These are phyloP conservation scores for Erithacus rubecula DNA, from an alignment of 2,797 vertebrate genomes.

Conservation along the genomic window DNA sequence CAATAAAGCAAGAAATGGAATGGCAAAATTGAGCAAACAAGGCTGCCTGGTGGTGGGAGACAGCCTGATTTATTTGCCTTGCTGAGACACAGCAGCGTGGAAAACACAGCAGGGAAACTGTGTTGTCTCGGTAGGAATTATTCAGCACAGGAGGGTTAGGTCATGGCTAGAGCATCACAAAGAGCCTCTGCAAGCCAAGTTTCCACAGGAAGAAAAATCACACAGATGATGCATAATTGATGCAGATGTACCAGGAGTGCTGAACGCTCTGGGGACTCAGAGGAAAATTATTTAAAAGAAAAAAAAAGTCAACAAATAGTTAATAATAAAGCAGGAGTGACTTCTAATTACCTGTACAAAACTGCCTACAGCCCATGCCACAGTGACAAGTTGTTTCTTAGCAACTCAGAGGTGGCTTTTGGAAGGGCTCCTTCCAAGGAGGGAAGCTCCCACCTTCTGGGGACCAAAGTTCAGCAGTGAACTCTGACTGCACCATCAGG, in stretches of 20 bases:
- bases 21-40: constrained; percentile 45
- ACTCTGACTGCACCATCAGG: not conserved
- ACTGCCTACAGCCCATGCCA: not conserved
- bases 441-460: not conserved
- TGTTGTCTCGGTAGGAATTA: constrained; percentile 50
- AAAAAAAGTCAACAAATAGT: not conserved
- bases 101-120: constrained; percentile 20
- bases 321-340: constrained; percentile 32
- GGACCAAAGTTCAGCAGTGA: not conserved
- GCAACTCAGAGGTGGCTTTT: constrained; percentile 15
- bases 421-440: not conserved
- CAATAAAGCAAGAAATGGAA: constrained; percentile 53
- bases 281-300: not conserved
- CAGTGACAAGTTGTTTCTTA: constrained; percentile 46
- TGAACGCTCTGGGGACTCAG: accelerated
- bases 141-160: constrained; percentile 38
- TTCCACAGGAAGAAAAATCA: constrained; percentile 29
- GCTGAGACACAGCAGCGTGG: constrained; percentile 15
- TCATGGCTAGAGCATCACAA: constrained; percentile 47
- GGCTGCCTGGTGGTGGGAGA: constrained; percentile 23
- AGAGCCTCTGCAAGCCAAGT: constrained; percentile 36
- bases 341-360: constrained; percentile 48
- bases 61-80: constrained; percentile 53
- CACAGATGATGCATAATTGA: not conserved
- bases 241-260: not conserved